Conservation (phyloP, 2,888 invertebrate genomes). For the Alviniconcha strummeri region DNA sequence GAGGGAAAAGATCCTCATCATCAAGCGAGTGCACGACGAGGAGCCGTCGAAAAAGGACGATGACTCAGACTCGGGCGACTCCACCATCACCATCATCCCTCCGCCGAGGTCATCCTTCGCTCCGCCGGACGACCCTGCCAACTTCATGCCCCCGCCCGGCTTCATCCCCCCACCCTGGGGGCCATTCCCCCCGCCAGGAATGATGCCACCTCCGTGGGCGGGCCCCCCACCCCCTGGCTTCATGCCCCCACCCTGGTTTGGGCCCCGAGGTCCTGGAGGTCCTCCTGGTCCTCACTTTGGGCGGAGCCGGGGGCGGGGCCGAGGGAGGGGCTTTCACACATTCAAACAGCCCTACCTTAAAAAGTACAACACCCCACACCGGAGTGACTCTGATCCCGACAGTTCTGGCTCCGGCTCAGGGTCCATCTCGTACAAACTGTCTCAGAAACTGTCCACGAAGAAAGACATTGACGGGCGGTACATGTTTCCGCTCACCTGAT, state of each 20-base stretch:
- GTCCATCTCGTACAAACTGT: slow-evolving; percentile 3
- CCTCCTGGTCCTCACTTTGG: not conserved
- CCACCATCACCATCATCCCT: slow-evolving; percentile 30
- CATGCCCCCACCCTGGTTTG: not conserved
- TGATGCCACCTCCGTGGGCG: slow-evolving; percentile 21
- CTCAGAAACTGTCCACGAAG: slow-evolving; percentile 28
- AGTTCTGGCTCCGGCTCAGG: not conserved
- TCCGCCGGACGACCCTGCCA: slow-evolving; percentile 30
- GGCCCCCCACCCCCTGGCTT: slow-evolving; percentile 26
- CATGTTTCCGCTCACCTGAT: slow-evolving; percentile 27
- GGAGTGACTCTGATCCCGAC: not conserved
- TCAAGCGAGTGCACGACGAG: slow-evolving; percentile 24
- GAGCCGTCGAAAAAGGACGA: slow-evolving; percentile 15
- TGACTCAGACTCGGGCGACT: slow-evolving; percentile 24
- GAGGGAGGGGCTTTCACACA: slow-evolving; percentile 6
- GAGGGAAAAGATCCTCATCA: slow-evolving; percentile 29
- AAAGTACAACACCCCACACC: not conserved
- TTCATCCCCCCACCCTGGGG: slow-evolving; percentile 27
- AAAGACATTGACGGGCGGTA: slow-evolving; percentile 30
- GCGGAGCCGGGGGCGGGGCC: not conserved
- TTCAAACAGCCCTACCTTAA: slow-evolving; percentile 15
- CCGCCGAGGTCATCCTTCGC: slow-evolving; percentile 32
- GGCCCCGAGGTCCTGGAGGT: not conserved
- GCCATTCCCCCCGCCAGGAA: slow-evolving; percentile 6
- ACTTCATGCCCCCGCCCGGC: slow-evolving; percentile 30